Evolutionary conservation across 2,888 invertebrate genomes (phyloP), one percentile per base, ranked within the genome.

Genomic region (Serripes groenlandicus): DNA sequence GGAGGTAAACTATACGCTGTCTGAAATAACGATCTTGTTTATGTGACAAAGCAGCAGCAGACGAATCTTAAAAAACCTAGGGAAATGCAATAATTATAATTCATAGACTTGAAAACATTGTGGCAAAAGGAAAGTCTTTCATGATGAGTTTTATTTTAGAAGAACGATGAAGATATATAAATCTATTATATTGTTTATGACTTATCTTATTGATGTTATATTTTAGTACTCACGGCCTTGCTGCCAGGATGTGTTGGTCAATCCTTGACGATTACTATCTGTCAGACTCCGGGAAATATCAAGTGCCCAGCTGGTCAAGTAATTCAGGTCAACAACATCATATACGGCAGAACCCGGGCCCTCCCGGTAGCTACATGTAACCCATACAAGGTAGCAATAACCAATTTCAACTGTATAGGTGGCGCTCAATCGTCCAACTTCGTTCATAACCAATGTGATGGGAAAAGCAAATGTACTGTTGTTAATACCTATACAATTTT

Each of bases 331-430:
- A 28, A 56, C 2, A 73, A 60, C 56, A 62, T 81, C 15, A 23
- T 81, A 11, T 85, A 85, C 66, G 85, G 85, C 3, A 66, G 85
- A 23, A 84, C 84, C 18, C 54, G 68, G 28, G 75, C 68, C 11
- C 52, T 85, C 15, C 85, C 81, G 26, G 30, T 30, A 15, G 42
- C 54, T 9, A 74, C 78, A 11, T 85, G 85, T 68, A 85, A 85
- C 60, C 78, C 81, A 11, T 81, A 74, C 54, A 42, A 73, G 35
- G 35, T 54, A 1, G 32, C 28, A 21, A 74, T 75, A 11, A 49
- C 70, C 9, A 81, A 78, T 56, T 70, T 69, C 21, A 85, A 78
- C 52, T 85, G 85, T 30, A 42, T 74, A 0, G 78, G 78, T 34
- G 68, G 70, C 3, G 35, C 78, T 30, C 75, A 78, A 26, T 68